Evolutionary conservation across 2,113 vertebrate genomes (phyloP), one percentile per base, ranked within the genome.

Genomic region (Anguilla rostrata): DNA sequence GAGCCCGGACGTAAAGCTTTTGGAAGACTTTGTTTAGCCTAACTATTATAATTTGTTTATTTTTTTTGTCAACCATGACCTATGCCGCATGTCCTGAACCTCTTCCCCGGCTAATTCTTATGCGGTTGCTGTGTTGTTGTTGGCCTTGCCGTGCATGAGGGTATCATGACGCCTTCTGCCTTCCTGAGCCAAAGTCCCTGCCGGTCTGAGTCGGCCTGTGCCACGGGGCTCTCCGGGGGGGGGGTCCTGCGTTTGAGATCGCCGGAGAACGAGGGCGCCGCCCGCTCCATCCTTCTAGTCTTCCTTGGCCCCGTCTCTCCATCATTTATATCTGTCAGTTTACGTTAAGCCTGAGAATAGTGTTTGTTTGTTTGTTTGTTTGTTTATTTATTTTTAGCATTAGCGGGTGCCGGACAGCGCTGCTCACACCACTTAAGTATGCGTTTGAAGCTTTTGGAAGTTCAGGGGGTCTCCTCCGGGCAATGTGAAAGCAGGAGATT

Each of bases 331-430:
- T 56, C 15, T 8, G 15, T 12, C 9, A 56, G 53, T 56, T 34
- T 34, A 6, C 43, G 6, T 60, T 60, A 20, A 60, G 56, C 56
- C 18, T 3, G 18, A 60, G 56, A 60, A 60, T 60, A 60, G 56
- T 34, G 15, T 60, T 60, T 60, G 12, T 60, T 60, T 16, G 14
- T 3, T 60, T 16, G 14, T 3, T 60, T 16, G 14, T 60, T 60
- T 60, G 3, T 71, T n/a, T n/a, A n/a, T n/a, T n/a, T n/a, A n/a
- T n/a, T n/a, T n/a, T n/a, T n/a, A 71, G 63, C 8, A 90, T 89
- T 88, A 85, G 80, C 66, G 84, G 91, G 91, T 90, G 87, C 92
- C 90, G 90, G 88, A 84, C 93, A 93, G 89, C 82, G 86, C 88
- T 86, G 84, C 90, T 91, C 89, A 90, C 88, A 87, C 90, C 90